Conservation (phyloP, 2,797 vertebrate genomes). For the Smutsia gigantea region DNA sequence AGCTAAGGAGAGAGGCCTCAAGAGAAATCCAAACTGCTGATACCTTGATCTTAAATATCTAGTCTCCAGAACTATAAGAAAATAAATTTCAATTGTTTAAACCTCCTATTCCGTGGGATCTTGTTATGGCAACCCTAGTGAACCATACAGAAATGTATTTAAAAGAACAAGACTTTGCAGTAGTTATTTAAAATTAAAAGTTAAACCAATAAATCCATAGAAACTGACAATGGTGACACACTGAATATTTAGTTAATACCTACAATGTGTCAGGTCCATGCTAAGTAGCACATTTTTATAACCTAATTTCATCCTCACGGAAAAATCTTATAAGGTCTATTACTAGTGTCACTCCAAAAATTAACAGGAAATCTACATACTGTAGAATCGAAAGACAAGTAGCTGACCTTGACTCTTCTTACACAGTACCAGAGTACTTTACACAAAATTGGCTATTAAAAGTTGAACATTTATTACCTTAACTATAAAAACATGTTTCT, state of each 20-base stretch:
- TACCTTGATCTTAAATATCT: not conserved
- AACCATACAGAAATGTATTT: not conserved
- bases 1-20: not conserved
- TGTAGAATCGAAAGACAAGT: not conserved
- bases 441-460: not conserved
- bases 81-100: not conserved
- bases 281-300: not conserved
- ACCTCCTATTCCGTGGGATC: not conserved
- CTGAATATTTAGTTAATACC: not conserved
- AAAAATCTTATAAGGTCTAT: not conserved
- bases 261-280: not conserved
- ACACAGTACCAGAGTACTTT: not conserved
- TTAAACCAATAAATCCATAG: not conserved
- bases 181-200: not conserved
- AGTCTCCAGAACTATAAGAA: not conserved
- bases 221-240: not conserved
- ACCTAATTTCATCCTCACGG: not conserved
- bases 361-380: not conserved
- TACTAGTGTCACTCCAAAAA: not conserved
- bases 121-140: not conserved
- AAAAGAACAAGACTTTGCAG: not conserved
- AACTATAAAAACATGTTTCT: not conserved
- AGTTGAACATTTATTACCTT: not conserved
- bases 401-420: not conserved
- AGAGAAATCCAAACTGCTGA: not conserved